These are phyloP conservation scores for Rattus norvegicus DNA, from an alignment of 2,113 vertebrate species.

Conservation along the genomic window DNA sequence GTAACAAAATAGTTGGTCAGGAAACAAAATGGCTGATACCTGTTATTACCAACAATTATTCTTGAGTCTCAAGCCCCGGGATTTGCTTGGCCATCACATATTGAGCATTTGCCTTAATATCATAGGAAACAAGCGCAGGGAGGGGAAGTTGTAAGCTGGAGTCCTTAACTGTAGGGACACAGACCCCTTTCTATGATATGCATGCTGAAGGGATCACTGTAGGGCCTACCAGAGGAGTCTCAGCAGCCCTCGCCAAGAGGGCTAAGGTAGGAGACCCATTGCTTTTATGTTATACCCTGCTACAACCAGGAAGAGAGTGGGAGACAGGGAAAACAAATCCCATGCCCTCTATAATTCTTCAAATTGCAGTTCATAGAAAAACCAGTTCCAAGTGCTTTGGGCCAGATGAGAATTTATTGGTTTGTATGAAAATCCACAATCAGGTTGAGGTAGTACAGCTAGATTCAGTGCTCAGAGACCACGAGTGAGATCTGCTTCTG, in stretches of 20 bases:
- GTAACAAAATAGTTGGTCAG: not conserved
- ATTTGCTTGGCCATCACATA: slow-evolving; percentile 28
- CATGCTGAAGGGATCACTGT: not conserved
- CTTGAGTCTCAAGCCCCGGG: slow-evolving; percentile 12
- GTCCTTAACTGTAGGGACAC: not conserved
- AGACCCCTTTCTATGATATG: slow-evolving; percentile 12
- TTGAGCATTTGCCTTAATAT: slow-evolving; percentile 54
- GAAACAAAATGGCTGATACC: slow-evolving; percentile 52
- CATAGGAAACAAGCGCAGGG: slow-evolving; percentile 10
- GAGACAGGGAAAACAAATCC: not conserved
- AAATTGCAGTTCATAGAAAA: slow-evolving; percentile 27
- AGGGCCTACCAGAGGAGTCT: slow-evolving; percentile 5
- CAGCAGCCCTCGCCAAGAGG: not conserved
- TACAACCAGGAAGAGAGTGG: not conserved
- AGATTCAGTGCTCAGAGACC: not conserved
- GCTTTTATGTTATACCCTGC: not conserved
- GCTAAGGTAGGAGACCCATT: not conserved
- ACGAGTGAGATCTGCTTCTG: not conserved
- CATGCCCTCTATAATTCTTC: not conserved
- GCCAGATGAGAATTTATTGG: not conserved
- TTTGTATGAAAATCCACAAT: not conserved
- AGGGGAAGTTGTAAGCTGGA: slow-evolving; percentile 44
- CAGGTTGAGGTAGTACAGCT: not conserved
- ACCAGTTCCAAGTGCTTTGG: not conserved
- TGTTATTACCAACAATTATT: slow-evolving; percentile 19